A percentile compares a stretch with the other conserved stretches of the same genome.
Conservation (phyloP, 1,140 invertebrate species). For the Venustaconcha ellipsiformis region DNA sequence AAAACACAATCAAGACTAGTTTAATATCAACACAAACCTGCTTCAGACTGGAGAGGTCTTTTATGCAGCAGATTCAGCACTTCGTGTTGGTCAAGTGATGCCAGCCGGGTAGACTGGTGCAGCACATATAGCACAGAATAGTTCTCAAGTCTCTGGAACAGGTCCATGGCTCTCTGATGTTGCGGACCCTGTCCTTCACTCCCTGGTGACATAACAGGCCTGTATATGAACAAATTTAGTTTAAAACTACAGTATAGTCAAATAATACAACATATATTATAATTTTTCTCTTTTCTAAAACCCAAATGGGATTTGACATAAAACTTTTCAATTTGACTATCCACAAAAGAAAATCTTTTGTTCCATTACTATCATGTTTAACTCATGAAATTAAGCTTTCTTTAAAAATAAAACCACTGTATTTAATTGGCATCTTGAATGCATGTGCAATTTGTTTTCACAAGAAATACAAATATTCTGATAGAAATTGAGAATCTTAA, state of each 20-base stretch:
- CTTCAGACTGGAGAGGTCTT: slow-evolving; percentile 38
- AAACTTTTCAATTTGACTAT: too few relatives aligned
- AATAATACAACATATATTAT: too few relatives aligned
- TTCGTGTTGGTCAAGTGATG: slow-evolving; percentile 54
- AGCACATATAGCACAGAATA: slow-evolving; percentile 66
- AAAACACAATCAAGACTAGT: not conserved
- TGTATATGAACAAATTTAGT: slow-evolving; percentile 31
- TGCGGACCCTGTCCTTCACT: slow-evolving; percentile 32
- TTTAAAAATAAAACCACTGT: too few relatives aligned
- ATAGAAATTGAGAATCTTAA: too few relatives aligned
- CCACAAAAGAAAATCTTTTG: too few relatives aligned
- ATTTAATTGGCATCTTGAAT: too few relatives aligned
- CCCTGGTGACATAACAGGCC: slow-evolving; percentile 44
- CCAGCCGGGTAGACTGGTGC: slow-evolving; percentile 56
- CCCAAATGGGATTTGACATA: too few relatives aligned
- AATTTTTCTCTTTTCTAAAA: too few relatives aligned
- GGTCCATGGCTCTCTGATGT: slow-evolving; percentile 47
- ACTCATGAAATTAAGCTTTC: too few relatives aligned
- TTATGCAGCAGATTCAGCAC: slow-evolving; percentile 59
- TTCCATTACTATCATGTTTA: too few relatives aligned
- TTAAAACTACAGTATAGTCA: not conserved
- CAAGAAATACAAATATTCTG: too few relatives aligned
- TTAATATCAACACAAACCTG: slow-evolving; percentile 4
- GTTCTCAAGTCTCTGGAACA: slow-evolving; percentile 60
- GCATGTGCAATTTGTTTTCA: too few relatives aligned